Percentiles rank a stretch among this genome's conserved stretches.
phyloP scores from a whole-genome alignment of 1,140 invertebrate genomes.

The Sesamia nonagrioides region DNA sequence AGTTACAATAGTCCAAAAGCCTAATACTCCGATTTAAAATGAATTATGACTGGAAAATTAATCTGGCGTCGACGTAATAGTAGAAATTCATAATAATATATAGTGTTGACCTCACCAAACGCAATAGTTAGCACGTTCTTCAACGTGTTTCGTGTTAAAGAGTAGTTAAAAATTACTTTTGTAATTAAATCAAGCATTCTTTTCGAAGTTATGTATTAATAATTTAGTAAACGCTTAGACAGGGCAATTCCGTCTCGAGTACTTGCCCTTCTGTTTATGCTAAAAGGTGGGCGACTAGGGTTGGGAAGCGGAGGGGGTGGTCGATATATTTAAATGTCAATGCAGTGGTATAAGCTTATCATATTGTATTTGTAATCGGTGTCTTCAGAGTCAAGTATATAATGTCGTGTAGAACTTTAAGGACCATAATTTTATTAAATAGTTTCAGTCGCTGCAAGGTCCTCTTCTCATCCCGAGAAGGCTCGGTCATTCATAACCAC shows the following conservation, averaged over 20 bases:
- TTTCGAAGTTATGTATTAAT: constrained; percentile 73
- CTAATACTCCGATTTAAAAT: neutral
- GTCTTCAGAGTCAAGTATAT: too few species aligned
- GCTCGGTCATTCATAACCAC: too few species aligned
- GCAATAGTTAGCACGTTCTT: constrained; percentile 54
- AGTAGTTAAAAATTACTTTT: constrained; percentile 73
- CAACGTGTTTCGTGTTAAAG: constrained; percentile 72
- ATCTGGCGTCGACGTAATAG: constrained; percentile 17
- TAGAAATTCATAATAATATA: constrained; percentile 35
- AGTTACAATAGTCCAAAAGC: constrained; percentile 19
- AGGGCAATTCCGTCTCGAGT: constrained; percentile 66
- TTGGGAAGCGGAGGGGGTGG: neutral
- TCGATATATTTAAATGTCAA: neutral
- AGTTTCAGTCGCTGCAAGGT: too few species aligned
- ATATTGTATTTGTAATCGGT: too few species aligned
- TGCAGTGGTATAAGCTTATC: neutral
- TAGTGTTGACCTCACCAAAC: constrained; percentile 46
- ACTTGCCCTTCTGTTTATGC: constrained; percentile 57
- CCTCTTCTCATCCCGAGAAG: too few species aligned
- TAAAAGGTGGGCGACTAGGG: constrained; percentile 53
- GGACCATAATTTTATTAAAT: too few species aligned
- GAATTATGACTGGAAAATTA: constrained; percentile 36
- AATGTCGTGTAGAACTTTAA: too few species aligned
- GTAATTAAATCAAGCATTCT: constrained; percentile 81
- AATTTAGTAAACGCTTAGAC: constrained; percentile 70